Evolutionary conservation across 2,888 invertebrate species (phyloP).

Genomic region (Alviniconcha strummeri): DNA sequence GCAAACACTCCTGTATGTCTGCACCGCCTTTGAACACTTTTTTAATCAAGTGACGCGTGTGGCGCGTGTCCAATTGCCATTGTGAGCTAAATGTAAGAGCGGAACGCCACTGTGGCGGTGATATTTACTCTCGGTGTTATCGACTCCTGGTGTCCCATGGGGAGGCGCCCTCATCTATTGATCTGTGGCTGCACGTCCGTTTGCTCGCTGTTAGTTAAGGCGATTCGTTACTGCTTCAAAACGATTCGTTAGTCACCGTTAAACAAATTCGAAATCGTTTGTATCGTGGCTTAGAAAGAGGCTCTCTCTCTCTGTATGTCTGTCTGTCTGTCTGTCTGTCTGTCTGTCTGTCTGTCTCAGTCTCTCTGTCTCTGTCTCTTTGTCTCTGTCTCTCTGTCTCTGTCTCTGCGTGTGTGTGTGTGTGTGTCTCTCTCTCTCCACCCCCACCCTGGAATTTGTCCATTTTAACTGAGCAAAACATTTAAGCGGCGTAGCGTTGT

Average conservation of each 20-base stretch:
- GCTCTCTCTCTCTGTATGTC: background rate
- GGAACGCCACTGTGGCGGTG: too few species aligned
- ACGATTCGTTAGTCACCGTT: too few species aligned
- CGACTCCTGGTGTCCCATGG: conserved; percentile 35
- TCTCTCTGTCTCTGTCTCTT: conserved; percentile 13
- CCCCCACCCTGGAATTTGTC: too few species aligned
- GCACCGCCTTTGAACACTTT: too few species aligned
- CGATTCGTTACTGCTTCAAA: too few species aligned
- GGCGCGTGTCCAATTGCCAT: background rate
- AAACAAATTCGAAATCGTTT: too few species aligned
- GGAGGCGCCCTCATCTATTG: background rate
- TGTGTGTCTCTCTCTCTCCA: background rate
- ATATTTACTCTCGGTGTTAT: too few species aligned
- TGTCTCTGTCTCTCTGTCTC: background rate
- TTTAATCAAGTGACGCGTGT: background rate
- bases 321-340: background rate
- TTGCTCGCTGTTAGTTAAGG: too few species aligned
- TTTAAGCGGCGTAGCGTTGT: too few species aligned
- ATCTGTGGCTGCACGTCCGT: background rate
- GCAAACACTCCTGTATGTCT: too few species aligned
- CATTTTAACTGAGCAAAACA: too few species aligned
- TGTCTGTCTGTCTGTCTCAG: background rate
- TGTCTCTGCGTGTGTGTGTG: background rate
- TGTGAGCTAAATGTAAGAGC: background rate
- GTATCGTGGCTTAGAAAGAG: too few species aligned